Evolutionary conservation across 2,797 vertebrate species (phyloP).

Genomic region (Thripadectes ignobilis): DNA sequence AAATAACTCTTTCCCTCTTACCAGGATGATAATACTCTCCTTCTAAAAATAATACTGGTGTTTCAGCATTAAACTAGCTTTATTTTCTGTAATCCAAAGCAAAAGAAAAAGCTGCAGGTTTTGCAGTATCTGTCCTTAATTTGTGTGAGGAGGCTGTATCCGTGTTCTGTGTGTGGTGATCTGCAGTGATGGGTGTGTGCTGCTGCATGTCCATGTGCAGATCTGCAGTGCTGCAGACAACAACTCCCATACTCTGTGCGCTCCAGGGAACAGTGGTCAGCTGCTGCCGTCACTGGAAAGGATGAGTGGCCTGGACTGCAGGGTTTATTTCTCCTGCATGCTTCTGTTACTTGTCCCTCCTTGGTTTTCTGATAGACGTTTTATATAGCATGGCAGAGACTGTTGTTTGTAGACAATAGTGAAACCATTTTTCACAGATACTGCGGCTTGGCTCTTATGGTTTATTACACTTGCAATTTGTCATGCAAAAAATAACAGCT

Average conservation of each 20-base stretch:
- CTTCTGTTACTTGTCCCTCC: not conserved
- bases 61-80: not conserved
- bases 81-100: not conserved
- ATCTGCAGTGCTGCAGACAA: slow-evolving; percentile 14
- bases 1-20: not conserved
- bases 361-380: not conserved
- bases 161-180: not conserved
- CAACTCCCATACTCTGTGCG: fast-evolving
- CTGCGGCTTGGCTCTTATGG: not conserved
- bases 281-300: not conserved
- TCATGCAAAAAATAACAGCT: not conserved
- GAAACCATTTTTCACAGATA: not conserved
- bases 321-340: not conserved
- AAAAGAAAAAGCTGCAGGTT: not conserved
- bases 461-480: not conserved
- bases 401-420: not conserved
- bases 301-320: not conserved
- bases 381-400: not conserved
- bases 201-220: not conserved
- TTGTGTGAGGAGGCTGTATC: not conserved
- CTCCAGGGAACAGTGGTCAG: not conserved
- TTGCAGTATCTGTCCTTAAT: not conserved
- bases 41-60: not conserved
- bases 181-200: not conserved
- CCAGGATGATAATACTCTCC: not conserved